phyloP scores from a whole-genome alignment of 2,797 vertebrate species.

The Gadopsis marmoratus region DNA sequence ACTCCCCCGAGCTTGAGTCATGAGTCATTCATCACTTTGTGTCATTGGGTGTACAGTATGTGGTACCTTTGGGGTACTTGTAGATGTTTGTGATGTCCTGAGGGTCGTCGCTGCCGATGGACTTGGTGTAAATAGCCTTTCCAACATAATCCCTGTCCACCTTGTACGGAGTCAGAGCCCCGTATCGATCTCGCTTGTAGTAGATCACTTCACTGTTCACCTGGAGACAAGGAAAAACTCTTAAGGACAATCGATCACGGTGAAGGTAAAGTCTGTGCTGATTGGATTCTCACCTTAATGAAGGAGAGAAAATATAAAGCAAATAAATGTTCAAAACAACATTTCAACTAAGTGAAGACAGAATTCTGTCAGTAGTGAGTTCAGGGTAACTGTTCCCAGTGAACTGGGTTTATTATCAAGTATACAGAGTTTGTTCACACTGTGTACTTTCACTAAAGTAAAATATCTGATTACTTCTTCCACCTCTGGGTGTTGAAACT shows the following conservation, averaged over 20 bases:
- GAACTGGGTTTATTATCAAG: too few relatives aligned
- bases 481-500: not conserved
- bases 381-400: too few relatives aligned
- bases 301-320: too few relatives aligned
- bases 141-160: slow-evolving; percentile 85
- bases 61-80: slow-evolving; percentile 89
- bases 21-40: not conserved
- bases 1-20: not conserved
- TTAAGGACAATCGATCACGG: too few relatives aligned
- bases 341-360: not conserved
- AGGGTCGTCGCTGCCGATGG: slow-evolving; percentile 66
- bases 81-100: slow-evolving; percentile 86
- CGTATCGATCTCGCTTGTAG: slow-evolving; percentile 80
- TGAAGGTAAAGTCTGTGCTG: not conserved
- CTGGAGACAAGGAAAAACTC: slow-evolving; percentile 64
- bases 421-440: not conserved
- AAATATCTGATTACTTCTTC: not conserved
- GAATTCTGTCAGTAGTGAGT: too few relatives aligned
- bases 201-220: slow-evolving; percentile 92
- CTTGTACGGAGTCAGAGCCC: slow-evolving; percentile 67
- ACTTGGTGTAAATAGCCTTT: slow-evolving; percentile 86
- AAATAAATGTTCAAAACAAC: too few relatives aligned
- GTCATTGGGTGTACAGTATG: not conserved
- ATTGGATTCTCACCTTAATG: too few relatives aligned
- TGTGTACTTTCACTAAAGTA: not conserved